phyloP scores from a whole-genome alignment of 2,797 vertebrate species.

The Pseudotriccus pelzelni region DNA sequence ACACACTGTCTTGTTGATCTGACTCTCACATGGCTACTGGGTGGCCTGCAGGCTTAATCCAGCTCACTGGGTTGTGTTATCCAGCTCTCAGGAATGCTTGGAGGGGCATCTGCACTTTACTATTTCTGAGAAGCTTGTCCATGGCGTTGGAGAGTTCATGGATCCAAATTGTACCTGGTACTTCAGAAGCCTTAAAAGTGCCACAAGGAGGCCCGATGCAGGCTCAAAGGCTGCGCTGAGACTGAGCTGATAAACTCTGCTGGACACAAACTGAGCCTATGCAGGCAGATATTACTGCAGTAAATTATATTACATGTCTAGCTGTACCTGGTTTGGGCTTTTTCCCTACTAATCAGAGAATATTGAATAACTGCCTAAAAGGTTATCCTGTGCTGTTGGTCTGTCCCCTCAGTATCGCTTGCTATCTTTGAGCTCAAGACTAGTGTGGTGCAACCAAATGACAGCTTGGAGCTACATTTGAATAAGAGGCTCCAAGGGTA shows the following conservation, averaged over 20 bases:
- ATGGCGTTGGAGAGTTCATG: background rate
- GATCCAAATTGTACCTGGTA: background rate
- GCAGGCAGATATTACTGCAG: background rate
- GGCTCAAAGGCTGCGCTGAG: background rate
- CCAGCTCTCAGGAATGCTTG: background rate
- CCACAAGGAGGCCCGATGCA: background rate
- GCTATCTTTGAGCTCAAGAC: background rate
- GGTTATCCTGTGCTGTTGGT: background rate
- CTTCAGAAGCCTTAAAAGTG: background rate
- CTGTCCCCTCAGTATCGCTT: fast-evolving
- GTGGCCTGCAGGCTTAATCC: background rate
- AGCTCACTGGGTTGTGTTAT: background rate
- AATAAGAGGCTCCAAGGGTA: background rate
- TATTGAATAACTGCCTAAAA: background rate
- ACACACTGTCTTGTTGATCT: background rate
- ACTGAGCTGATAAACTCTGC: background rate
- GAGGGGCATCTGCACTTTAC: background rate
- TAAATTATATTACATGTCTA: background rate
- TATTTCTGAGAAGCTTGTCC: background rate
- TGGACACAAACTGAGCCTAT: background rate
- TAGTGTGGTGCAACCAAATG: background rate
- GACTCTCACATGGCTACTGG: background rate
- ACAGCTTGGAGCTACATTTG: background rate
- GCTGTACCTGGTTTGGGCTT: background rate
- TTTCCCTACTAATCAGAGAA: background rate